Base-by-base conservation (phyloP, 2,113 vertebrate species). In the Neodontobutis hainanensis region DNA sequence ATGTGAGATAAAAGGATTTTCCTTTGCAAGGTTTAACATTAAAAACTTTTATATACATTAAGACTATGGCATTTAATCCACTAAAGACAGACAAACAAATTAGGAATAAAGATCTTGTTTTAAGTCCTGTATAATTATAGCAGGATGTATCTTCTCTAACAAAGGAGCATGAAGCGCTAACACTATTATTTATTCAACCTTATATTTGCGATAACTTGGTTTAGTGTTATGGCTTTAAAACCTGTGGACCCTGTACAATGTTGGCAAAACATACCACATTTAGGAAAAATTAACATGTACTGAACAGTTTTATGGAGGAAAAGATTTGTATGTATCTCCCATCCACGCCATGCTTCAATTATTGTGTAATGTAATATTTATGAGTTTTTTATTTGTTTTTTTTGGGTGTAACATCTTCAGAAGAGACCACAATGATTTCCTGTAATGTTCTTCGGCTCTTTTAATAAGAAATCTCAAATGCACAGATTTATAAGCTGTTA, bases 221-320 rank as follows among this genome's bases (percentile, higher is more conserved):
- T n/a, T n/a, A n/a, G n/a, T n/a, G n/a, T n/a, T n/a, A n/a, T n/a
- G n/a, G n/a, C n/a, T n/a, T n/a, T n/a, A n/a, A n/a, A n/a, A n/a
- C n/a, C n/a, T n/a, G n/a, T n/a, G n/a, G n/a, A n/a, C n/a, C n/a
- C n/a, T n/a, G n/a, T n/a, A n/a, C n/a, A n/a, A n/a, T n/a, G n/a
- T n/a, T n/a, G n/a, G n/a, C n/a, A n/a, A n/a, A n/a, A n/a, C n/a
- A n/a, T n/a, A n/a, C n/a, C n/a, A n/a, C n/a, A n/a, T n/a, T n/a
- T n/a, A n/a, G n/a, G n/a, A n/a, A n/a, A n/a, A n/a, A n/a, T n/a
- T n/a, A n/a, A n/a, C n/a, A n/a, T n/a, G n/a, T n/a, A n/a, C n/a
- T n/a, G n/a, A n/a, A n/a, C n/a, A n/a, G n/a, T 55, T 55, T 55
- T 55, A 55, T 55, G 8, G 52, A 3, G 34, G 51, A 12, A 55